Base-by-base conservation (phyloP, 2,888 invertebrate genomes). In the Rhimphoctona megacephalus region DNA sequence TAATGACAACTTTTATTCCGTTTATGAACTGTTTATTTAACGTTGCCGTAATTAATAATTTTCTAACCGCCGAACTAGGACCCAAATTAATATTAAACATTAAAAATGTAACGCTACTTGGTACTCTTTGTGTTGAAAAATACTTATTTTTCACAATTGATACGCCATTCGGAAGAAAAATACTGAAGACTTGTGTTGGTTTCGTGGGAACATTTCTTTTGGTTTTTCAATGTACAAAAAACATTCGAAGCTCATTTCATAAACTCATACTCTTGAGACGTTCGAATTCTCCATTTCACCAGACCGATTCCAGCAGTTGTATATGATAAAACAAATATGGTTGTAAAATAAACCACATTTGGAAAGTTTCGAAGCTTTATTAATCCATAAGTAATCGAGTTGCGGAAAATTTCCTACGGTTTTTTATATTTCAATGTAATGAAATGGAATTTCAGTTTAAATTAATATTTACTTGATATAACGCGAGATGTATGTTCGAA, bases 1-100 rank as follows among this genome's bases (percentile, higher is more conserved):
- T 78, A 36, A 83, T 83, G 14, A 74, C 43, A 43, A 61, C 22
- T 74, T 61, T 74, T 57, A 74, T 22, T 7, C 54, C 39, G 22
- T 36, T 70, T 73, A 19, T 33, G 19, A 30, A 17, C 8, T 30
- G 25, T 70, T 70, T 49, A 19, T 70, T 49, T 17, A 61, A 61
- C 61, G 30, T 61, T 61, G 17, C 14, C 30, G 30, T 30, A 30
- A 14, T 61, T 30, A 61, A 61, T 30, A 61, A 61, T 61, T 14
- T 14, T 61, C 61, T 25, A 30, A 61, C 3, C 30, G 61, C 5
- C n/a, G 61, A 30, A 30, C 30, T 61, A 30, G 25, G 11, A n/a
- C 25, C 9, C 6, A 30, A 61, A 61, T 30, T n/a, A 49, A 57
- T 25, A 57, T 14, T 25, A 25, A 57, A 57, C 25, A 17, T 11